Evolutionary conservation across 2,888 invertebrate species (phyloP).

Genomic region (Phlogophora meticulosa): DNA sequence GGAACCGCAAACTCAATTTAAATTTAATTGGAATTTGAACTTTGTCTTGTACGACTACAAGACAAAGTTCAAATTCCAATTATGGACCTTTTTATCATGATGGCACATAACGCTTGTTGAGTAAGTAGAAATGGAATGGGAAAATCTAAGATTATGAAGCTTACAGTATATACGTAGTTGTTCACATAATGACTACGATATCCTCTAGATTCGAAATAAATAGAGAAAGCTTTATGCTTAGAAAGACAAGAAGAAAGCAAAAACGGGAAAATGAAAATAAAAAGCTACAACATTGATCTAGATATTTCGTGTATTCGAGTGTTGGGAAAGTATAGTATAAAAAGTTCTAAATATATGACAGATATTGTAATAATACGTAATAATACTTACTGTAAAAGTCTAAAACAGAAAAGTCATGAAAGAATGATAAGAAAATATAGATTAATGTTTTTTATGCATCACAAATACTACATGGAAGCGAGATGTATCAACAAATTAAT

Average conservation of each 20-base stretch:
- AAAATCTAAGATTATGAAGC: slow-evolving; percentile 18
- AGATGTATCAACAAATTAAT: slow-evolving; percentile 61
- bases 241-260: slow-evolving; percentile 15
- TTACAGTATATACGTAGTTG: neutral
- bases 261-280: slow-evolving; percentile 4
- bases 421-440: slow-evolving; percentile 73
- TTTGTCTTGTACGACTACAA: too few species aligned
- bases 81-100: neutral
- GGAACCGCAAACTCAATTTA: neutral
- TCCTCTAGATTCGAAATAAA: slow-evolving; percentile 8
- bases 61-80: neutral
- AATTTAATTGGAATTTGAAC: too few species aligned
- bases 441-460: slow-evolving; percentile 78
- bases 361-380: slow-evolving; percentile 39
- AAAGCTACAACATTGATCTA: slow-evolving; percentile 21
- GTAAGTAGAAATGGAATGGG: neutral
- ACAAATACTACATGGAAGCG: slow-evolving; percentile 89
- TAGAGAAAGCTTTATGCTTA: slow-evolving; percentile 8
- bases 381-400: slow-evolving; percentile 80
- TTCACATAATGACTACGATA: slow-evolving; percentile 11
- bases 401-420: slow-evolving; percentile 88
- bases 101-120: neutral
- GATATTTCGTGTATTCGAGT: neutral
- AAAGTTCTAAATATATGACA: slow-evolving; percentile 7
- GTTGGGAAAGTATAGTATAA: neutral